phyloP scores from a whole-genome alignment of 2,888 invertebrate species.

The Andrena trimmerana region DNA sequence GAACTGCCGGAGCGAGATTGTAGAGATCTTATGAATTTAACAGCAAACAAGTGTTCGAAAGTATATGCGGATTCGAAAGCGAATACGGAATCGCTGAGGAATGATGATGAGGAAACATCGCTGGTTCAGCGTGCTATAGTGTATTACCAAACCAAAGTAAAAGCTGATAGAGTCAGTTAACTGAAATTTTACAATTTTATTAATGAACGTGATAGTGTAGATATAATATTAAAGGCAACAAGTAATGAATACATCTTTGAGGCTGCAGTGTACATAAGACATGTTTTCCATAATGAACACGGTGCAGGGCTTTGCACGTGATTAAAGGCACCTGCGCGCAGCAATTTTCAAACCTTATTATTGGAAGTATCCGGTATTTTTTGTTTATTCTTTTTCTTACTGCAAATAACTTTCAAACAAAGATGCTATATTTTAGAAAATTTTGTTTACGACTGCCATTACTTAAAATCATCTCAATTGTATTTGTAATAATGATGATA shows the following conservation, averaged over 20 bases:
- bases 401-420: slow-evolving; percentile 4
- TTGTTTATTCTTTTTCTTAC: slow-evolving; percentile 29
- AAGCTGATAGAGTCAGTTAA: slow-evolving; percentile 78
- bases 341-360: slow-evolving; percentile 8
- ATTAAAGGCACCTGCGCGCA: background rate
- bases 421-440: slow-evolving; percentile 10
- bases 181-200: slow-evolving; percentile 61
- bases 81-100: slow-evolving; percentile 8
- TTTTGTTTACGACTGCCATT: slow-evolving; percentile 20
- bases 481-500: slow-evolving; percentile 22
- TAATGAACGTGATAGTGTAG: slow-evolving; percentile 32
- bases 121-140: slow-evolving; percentile 78
- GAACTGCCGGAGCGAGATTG: background rate
- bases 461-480: slow-evolving; percentile 18
- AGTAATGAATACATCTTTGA: slow-evolving; percentile 30
- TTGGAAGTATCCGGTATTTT: slow-evolving; percentile 23
- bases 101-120: slow-evolving; percentile 60
- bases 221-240: slow-evolving; percentile 22
- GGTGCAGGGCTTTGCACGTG: slow-evolving; percentile 23
- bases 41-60: no score
- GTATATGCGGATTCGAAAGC: slow-evolving; percentile 23
- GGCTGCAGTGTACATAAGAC: slow-evolving; percentile 54
- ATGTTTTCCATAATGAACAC: slow-evolving; percentile 22
- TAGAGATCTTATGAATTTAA: slow-evolving; percentile 12
- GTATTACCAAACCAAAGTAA: slow-evolving; percentile 79